These are phyloP conservation scores for Tinea pellionella DNA, from an alignment of 2,888 invertebrate species.

Conservation along the genomic window DNA sequence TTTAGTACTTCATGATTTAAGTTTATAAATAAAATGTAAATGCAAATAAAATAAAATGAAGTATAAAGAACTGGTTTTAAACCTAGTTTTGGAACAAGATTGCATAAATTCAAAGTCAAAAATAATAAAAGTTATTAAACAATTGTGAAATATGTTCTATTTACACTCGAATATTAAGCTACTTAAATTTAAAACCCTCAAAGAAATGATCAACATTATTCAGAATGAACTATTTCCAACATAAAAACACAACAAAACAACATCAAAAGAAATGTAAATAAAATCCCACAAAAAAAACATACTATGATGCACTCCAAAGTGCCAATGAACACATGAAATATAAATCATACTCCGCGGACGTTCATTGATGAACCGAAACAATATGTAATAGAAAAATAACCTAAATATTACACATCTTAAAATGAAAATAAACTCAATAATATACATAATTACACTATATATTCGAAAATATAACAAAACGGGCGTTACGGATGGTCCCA, in stretches of 20 bases:
- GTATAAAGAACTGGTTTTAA: neutral
- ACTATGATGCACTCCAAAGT: conserved; percentile 39
- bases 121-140: neutral
- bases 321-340: conserved; percentile 66
- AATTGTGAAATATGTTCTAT: neutral
- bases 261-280: conserved; percentile 35
- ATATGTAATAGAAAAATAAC: conserved; percentile 17
- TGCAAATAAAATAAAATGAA: neutral
- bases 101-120: neutral
- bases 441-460: conserved; percentile 69
- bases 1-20: neutral
- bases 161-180: neutral
- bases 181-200: conserved; percentile 22
- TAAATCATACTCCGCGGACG: neutral
- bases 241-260: conserved; percentile 62
- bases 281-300: conserved; percentile 14
- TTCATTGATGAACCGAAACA: neutral
- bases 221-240: conserved; percentile 57
- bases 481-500: neutral
- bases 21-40: neutral
- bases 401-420: conserved; percentile 63
- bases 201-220: conserved; percentile 68
- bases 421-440: conserved; percentile 64
- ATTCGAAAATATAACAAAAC: conserved; percentile 58
- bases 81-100: too few species aligned